A percentile compares a stretch with the other conserved stretches of the same genome.
These are phyloP conservation scores for Artibeus jamaicensis DNA, from an alignment of 2,797 vertebrate species.

Conservation along the genomic window DNA sequence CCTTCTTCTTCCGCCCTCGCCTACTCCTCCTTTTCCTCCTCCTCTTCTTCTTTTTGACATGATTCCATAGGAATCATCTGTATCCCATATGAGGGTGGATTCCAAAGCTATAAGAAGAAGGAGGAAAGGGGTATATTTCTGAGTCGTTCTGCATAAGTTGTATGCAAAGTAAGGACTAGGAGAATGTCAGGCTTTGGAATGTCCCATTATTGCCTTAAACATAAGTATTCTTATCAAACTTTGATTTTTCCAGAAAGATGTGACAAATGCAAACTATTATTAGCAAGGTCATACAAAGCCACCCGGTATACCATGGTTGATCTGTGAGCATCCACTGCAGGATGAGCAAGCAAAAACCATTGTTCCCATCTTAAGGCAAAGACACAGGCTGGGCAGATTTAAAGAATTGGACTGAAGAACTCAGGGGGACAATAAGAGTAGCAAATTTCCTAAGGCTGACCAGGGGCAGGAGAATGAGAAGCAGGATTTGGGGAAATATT, in stretches of 20 bases:
- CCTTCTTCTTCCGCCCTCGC: neutral
- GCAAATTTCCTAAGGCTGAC: conserved; percentile 23
- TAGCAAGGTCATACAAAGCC: neutral
- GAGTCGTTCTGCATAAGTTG: neutral
- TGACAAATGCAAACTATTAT: conserved; percentile 13
- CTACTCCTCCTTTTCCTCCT: too few species aligned
- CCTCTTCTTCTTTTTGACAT: neutral
- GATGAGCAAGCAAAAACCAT: neutral
- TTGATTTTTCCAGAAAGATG: conserved; percentile 23
- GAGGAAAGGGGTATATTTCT: neutral
- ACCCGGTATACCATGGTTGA: neutral
- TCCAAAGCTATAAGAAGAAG: conserved; percentile 18
- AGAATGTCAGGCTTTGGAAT: neutral
- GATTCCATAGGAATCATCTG: neutral
- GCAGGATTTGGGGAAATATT: neutral
- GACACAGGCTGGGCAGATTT: neutral
- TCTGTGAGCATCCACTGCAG: neutral
- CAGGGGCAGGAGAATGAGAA: neutral
- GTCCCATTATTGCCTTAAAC: neutral
- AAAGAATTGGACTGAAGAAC: neutral
- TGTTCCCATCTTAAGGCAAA: neutral
- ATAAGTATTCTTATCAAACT: neutral
- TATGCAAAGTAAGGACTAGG: neutral
- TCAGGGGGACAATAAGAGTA: neutral
- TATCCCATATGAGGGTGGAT: neutral